Conservation (phyloP, 2,797 vertebrate species). For the Sparus aurata region DNA sequence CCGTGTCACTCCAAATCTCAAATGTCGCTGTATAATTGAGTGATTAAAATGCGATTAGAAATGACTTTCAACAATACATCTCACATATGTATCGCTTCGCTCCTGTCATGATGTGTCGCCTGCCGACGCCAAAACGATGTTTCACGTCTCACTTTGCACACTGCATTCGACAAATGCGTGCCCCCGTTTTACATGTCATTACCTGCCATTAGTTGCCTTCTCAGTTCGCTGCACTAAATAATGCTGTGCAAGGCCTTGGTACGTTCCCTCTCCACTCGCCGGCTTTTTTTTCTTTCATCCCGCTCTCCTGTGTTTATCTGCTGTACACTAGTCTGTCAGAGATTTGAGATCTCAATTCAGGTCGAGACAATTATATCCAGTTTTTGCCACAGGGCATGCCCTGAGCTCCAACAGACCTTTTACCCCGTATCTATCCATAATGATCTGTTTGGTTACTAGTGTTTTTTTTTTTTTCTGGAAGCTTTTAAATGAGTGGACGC, state of each 20-base stretch:
- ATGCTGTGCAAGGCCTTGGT: constrained; percentile 1
- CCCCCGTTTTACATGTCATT: neutral
- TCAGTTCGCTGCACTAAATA: constrained; percentile 6
- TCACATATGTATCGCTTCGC: constrained; percentile 6
- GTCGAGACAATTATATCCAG: constrained; percentile 61
- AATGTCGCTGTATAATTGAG: constrained; percentile 25
- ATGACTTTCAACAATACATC: constrained; percentile 26
- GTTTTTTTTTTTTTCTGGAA: constrained; percentile 43
- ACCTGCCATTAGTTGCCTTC: constrained; percentile 1
- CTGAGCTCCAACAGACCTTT: constrained; percentile 68
- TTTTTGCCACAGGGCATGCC: constrained; percentile 70
- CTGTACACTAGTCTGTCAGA: constrained; percentile 49
- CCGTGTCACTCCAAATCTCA: constrained; percentile 36
- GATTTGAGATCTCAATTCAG: constrained; percentile 63
- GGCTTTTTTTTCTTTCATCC: constrained; percentile 20
- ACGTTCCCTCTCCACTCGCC: constrained; percentile 3
- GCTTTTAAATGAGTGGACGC: constrained; percentile 66
- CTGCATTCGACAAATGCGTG: neutral
- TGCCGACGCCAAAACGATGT: neutral
- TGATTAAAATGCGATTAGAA: constrained; percentile 45
- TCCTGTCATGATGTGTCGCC: neutral
- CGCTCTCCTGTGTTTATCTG: constrained; percentile 11
- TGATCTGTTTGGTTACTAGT: constrained; percentile 63
- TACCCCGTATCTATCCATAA: constrained; percentile 66
- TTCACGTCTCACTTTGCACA: neutral